Percentiles rank a stretch among this genome's conserved stretches.
Evolutionary conservation across 2,113 vertebrate species (phyloP).

Genomic region (Ancistrus triradiatus): DNA sequence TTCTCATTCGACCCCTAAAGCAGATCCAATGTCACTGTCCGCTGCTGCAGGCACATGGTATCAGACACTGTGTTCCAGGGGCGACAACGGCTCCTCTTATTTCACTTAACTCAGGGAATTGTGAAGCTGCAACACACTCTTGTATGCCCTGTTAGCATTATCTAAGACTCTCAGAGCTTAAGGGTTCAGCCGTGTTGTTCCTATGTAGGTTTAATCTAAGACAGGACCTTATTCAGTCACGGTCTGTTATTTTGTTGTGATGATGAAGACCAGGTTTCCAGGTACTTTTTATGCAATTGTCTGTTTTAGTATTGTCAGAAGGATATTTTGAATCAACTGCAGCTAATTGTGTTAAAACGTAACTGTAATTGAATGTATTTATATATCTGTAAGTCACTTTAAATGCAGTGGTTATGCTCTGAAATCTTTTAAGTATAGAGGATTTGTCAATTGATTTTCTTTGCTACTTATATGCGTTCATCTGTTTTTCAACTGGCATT

Average conservation of each 20-base stretch:
- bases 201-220: conserved; percentile 5
- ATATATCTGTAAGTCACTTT: too few relatives aligned
- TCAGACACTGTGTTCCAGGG: conserved; percentile 18
- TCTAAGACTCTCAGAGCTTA: conserved; percentile 14
- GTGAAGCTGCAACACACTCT: conserved; percentile 16
- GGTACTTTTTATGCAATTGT: conserved; percentile 28
- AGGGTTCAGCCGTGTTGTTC: not conserved
- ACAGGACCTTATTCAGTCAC: conserved; percentile 25
- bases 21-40: conserved; percentile 63
- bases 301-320: too few relatives aligned
- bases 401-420: too few relatives aligned
- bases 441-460: not conserved
- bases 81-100: conserved; percentile 28
- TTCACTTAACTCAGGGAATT: conserved; percentile 47
- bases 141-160: conserved; percentile 27
- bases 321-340: too few relatives aligned
- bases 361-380: too few relatives aligned
- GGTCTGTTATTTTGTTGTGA: conserved; percentile 21
- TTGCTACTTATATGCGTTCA: not conserved
- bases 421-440: too few relatives aligned
- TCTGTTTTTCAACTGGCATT: not conserved
- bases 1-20: conserved; percentile 56
- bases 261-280: conserved; percentile 34
- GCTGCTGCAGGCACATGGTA: not conserved
- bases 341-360: too few relatives aligned